Conservation (phyloP, 2,113 vertebrate species). For the Pluvialis apricaria region DNA sequence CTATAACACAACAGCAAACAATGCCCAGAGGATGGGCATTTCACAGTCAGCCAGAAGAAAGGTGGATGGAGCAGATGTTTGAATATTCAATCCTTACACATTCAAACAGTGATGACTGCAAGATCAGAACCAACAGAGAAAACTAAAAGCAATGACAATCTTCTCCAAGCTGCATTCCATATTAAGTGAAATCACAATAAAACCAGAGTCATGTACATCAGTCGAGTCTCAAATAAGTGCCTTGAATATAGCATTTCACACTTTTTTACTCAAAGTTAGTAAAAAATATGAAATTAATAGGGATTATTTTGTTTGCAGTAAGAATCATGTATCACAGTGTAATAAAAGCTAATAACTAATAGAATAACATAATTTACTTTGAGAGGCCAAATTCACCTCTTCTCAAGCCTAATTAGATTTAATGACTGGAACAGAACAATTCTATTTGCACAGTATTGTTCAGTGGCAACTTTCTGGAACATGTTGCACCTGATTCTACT, state of each 20-base stretch:
- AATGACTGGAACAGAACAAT: slow-evolving; percentile 41
- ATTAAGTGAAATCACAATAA: neutral
- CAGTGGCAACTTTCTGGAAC: neutral
- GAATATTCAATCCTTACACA: neutral
- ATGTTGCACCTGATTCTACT: neutral
- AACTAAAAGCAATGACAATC: neutral
- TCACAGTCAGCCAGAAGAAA: neutral
- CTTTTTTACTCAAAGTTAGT: neutral
- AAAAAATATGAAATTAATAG: neutral
- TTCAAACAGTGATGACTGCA: neutral
- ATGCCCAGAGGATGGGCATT: neutral
- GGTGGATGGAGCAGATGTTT: neutral
- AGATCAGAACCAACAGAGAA: neutral
- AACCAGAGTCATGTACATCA: neutral
- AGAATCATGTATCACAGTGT: neutral
- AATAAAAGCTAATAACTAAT: neutral
- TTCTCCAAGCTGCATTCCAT: neutral
- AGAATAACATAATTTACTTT: neutral
- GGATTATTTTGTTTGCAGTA: neutral
- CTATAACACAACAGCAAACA: neutral
- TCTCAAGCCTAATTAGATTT: slow-evolving; percentile 25
- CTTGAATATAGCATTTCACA: neutral
- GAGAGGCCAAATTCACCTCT: slow-evolving; percentile 12
- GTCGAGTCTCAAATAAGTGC: neutral
- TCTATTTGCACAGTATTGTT: slow-evolving; percentile 2